Base-by-base conservation (phyloP, 2,888 invertebrate species). In the Caenorhabditis wallacei region DNA sequence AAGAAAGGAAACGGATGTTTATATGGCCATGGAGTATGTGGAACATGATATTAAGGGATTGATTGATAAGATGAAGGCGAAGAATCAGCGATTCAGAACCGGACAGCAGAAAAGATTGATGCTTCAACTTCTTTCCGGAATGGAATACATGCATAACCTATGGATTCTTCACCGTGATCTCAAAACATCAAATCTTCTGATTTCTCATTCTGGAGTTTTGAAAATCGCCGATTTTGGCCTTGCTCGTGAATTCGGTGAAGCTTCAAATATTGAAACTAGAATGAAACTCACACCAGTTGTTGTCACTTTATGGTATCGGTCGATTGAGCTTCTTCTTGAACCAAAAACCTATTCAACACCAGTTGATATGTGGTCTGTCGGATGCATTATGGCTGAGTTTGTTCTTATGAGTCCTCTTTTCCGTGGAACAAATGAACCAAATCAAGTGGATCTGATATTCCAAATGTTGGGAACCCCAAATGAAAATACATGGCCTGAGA, bases 161-260 rank as follows among this genome's bases (percentile, higher is more conserved):
- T 99, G 98, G 98, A 99, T 99, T 89, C 94, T 99, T 64, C 99
- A 99, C 92, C 94, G 99, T 70, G 99, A 99, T 93, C 94, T 99
- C 82, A 99, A 99, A 93, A 97, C 98, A 0, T 98, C 98, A 16
- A 99, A 99, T 93, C 94, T 99, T 66, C 93, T 99, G 57, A 93
- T 99, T 24, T 97, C 90, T 26, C 53, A 54, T 10, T 63, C 54
- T 18, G 72, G 63, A 11, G n/a, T 40, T 7, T 16, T 75, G 10
- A 75, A 75, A 40, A 75, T 75, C 5, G 75, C 75, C 4, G 75
- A 75, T 66, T 68, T 75, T 16, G 75, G 75, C 54, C 16, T 75
- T 5, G 30, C 75, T n/a, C 54, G 75, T 20, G 57, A 68, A 16
- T 57, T 46, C 57, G 68, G 46, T 4, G 40, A 66, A 3, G 48